Percentiles rank a stretch among this genome's conserved stretches.
These are phyloP conservation scores for Alaudala cheleensis DNA, from an alignment of 2,113 vertebrate genomes.

Conservation along the genomic window DNA sequence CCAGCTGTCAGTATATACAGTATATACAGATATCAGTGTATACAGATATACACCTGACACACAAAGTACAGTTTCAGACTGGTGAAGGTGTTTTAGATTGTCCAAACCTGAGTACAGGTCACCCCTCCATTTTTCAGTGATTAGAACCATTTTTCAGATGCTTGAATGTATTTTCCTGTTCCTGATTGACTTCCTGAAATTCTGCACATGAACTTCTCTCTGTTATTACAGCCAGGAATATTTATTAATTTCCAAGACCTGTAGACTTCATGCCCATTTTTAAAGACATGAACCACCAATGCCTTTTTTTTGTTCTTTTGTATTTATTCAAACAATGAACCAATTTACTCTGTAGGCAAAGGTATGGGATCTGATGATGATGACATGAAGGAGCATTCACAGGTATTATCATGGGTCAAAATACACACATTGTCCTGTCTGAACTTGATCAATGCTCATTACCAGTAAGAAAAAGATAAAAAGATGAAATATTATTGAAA, in stretches of 20 bases:
- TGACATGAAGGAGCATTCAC: background rate
- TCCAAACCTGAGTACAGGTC: background rate
- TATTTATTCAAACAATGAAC: background rate
- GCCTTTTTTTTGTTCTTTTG: accelerated
- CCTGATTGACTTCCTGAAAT: background rate
- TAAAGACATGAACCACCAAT: background rate
- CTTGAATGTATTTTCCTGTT: background rate
- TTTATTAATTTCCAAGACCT: background rate
- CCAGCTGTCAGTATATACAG: background rate
- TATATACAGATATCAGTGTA: background rate
- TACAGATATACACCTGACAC: background rate
- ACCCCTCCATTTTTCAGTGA: background rate
- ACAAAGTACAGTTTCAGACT: background rate
- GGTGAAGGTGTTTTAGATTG: background rate
- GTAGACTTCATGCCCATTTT: background rate
- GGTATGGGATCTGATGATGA: background rate
- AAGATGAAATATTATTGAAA: background rate
- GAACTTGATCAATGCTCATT: background rate
- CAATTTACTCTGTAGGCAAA: background rate
- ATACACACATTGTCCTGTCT: background rate
- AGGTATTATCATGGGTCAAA: background rate
- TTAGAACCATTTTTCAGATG: background rate
- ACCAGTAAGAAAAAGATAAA: background rate
- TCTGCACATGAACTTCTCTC: background rate
- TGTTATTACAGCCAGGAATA: background rate